Percentiles rank a stretch among this genome's conserved stretches.
phyloP scores from a whole-genome alignment of 2,113 vertebrate genomes.

The Megaceryle torquata region DNA sequence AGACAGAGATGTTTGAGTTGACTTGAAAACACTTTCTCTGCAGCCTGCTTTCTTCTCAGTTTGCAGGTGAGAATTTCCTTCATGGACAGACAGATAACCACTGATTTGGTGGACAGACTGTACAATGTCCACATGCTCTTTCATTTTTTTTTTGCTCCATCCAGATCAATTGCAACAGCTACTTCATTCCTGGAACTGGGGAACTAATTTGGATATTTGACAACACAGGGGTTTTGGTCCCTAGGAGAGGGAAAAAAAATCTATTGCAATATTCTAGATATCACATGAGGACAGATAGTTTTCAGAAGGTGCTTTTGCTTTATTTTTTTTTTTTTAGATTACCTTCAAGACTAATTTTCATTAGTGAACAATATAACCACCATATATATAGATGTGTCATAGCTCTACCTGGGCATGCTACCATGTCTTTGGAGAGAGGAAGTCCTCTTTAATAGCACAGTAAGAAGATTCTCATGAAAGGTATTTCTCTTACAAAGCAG shows the following conservation, averaged over 20 bases:
- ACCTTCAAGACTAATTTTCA: neutral
- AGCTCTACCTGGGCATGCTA: neutral
- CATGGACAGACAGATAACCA: neutral
- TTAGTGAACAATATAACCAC: neutral
- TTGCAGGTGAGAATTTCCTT: neutral
- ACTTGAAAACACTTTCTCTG: neutral
- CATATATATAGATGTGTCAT: neutral
- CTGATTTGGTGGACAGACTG: neutral
- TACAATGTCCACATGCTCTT: neutral
- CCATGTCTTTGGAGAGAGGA: neutral
- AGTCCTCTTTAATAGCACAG: neutral
- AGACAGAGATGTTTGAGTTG: neutral
- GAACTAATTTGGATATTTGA: slow-evolving; percentile 6
- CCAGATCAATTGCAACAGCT: slow-evolving; percentile 25
- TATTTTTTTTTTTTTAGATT: neutral
- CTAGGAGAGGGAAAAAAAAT: neutral
- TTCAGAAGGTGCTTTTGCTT: neutral
- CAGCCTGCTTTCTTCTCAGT: neutral
- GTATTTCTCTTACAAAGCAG: neutral
- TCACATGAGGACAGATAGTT: neutral
- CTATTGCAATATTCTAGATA: neutral
- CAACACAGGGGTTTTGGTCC: neutral
- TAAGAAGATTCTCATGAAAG: neutral
- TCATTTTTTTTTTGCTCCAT: neutral
- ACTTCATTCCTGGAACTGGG: slow-evolving; percentile 21